These are phyloP conservation scores for Craterocephalus amniculus DNA, from an alignment of 2,797 vertebrate species.

Conservation along the genomic window DNA sequence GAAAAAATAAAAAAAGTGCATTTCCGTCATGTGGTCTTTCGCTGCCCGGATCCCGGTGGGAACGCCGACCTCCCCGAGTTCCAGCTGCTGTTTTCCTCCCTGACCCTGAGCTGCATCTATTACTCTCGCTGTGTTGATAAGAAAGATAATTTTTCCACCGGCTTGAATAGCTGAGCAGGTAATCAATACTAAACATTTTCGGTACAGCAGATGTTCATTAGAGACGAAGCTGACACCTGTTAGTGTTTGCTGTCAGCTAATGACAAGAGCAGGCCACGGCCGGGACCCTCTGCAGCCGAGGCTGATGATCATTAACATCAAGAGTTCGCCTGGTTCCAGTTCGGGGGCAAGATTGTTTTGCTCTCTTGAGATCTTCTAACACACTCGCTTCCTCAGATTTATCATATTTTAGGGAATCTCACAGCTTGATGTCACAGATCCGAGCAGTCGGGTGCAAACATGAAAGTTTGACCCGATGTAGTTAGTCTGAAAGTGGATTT, in stretches of 20 bases:
- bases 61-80: constrained; percentile 38
- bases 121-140: constrained; percentile 75
- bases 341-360: background rate
- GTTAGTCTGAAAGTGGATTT: constrained; percentile 48
- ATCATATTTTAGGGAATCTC: constrained; percentile 33
- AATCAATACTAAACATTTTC: constrained; percentile 84
- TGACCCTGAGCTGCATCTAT: constrained; percentile 57
- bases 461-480: constrained; percentile 39
- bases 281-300: constrained; percentile 34
- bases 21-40: constrained; percentile 30
- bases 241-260: constrained; percentile 72
- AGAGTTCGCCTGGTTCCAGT: constrained; percentile 6
- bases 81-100: constrained; percentile 31
- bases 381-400: constrained; percentile 6
- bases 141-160: constrained; percentile 78
- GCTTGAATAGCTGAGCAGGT: constrained; percentile 73
- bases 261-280: constrained; percentile 52
- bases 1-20: constrained; percentile 38
- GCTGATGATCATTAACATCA: constrained; percentile 14
- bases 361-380: background rate
- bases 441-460: constrained; percentile 23
- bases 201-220: constrained; percentile 80
- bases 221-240: constrained; percentile 78
- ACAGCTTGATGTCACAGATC: constrained; percentile 31
- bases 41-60: constrained; percentile 21